A percentile compares a stretch with the other conserved stretches of the same genome.
Conservation (phyloP, 2,888 invertebrate genomes). For the Myathropa florea region DNA sequence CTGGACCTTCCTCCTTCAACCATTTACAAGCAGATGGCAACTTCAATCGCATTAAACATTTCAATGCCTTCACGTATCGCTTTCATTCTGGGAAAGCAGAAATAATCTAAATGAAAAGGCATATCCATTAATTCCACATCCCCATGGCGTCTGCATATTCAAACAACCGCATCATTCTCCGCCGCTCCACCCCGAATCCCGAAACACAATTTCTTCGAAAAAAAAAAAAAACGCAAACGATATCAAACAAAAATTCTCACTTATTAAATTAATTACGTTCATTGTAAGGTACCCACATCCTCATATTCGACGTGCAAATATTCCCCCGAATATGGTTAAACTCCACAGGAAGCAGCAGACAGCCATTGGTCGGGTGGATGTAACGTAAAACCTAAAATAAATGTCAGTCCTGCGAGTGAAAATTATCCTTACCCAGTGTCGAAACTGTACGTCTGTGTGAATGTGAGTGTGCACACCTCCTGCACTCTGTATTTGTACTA, state of each 20-base stretch:
- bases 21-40: not conserved
- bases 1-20: too few relatives aligned
- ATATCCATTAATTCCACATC: not conserved
- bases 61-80: not conserved
- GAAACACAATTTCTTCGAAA: not conserved
- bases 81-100: not conserved
- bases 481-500: conserved; percentile 38
- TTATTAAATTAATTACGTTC: conserved; percentile 67
- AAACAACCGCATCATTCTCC: conserved; percentile 16
- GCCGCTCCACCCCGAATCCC: not conserved
- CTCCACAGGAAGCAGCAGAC: conserved; percentile 18
- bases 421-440: conserved; percentile 9
- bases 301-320: conserved; percentile 17
- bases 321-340: conserved; percentile 2
- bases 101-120: not conserved
- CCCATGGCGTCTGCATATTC: conserved; percentile 16
- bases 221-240: not conserved
- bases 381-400: conserved; percentile 30
- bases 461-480: not conserved
- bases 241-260: conserved; percentile 34
- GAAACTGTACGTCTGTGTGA: conserved; percentile 4
- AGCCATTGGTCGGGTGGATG: not conserved
- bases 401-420: conserved; percentile 33
- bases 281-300: conserved; percentile 27
- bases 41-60: not conserved